A percentile compares a stretch with the other conserved stretches of the same genome.
phyloP scores from a whole-genome alignment of 2,797 vertebrate genomes.

The Phrynocephalus vlangalii region DNA sequence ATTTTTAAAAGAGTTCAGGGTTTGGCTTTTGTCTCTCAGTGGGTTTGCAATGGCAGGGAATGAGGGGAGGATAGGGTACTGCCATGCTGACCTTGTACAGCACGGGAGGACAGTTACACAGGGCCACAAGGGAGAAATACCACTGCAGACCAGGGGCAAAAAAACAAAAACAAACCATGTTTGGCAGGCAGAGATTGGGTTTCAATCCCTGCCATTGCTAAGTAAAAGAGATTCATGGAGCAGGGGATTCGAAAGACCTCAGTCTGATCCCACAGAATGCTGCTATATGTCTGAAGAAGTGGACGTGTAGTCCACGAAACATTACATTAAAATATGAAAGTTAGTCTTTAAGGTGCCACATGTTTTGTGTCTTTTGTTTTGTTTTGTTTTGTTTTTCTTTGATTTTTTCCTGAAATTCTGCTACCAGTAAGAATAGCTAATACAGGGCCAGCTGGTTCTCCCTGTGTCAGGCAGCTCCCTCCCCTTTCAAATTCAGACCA shows the following conservation, averaged over 20 bases:
- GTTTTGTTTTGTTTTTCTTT: too few relatives aligned
- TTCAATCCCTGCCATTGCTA: background rate
- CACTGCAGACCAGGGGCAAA: background rate
- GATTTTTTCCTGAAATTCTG: too few relatives aligned
- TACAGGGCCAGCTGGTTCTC: background rate
- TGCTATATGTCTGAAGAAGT: too few relatives aligned
- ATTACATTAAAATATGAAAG: too few relatives aligned
- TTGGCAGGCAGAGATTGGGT: background rate
- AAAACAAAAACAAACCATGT: background rate
- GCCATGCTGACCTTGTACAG: background rate
- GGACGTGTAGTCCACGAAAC: too few relatives aligned
- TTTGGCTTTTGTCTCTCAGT: background rate
- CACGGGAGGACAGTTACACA: constrained; percentile 7
- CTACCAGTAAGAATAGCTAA: background rate
- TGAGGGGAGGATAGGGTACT: background rate
- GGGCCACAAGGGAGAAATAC: background rate
- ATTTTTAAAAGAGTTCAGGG: background rate
- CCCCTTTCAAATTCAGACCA: background rate
- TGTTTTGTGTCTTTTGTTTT: too few relatives aligned
- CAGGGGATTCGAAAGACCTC: background rate
- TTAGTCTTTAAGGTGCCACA: too few relatives aligned
- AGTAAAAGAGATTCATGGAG: background rate
- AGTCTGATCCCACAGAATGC: background rate
- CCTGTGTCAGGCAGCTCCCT: background rate
- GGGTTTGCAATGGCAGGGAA: too few relatives aligned